Percentiles rank a stretch among this genome's conserved stretches.
phyloP scores from a whole-genome alignment of 1,140 invertebrate species.

The Andricus grossulariae region DNA sequence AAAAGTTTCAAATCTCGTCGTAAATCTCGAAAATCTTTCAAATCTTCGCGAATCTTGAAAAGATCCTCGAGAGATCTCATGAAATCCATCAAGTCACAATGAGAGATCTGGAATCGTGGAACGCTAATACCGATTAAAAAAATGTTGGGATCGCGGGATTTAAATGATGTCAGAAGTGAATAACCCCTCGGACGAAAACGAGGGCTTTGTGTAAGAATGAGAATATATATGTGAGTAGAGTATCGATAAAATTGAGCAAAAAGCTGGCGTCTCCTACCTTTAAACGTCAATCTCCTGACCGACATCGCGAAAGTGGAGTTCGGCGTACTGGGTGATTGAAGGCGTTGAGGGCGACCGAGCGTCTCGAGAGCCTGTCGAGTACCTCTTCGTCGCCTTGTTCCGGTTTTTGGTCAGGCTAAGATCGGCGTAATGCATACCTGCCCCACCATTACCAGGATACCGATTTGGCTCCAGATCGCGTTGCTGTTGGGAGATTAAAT shows the following conservation, averaged over 20 bases:
- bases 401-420: conserved; percentile 48
- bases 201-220: no score
- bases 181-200: no score
- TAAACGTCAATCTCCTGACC: conserved; percentile 87
- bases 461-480: conserved; percentile 56
- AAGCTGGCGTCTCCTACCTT: conserved; percentile 64
- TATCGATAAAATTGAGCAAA: not conserved
- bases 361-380: conserved; percentile 49
- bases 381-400: conserved; percentile 51
- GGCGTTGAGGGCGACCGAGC: conserved; percentile 58
- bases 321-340: conserved; percentile 80
- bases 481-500: conserved; percentile 43
- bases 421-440: conserved; percentile 43
- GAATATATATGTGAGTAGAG: not conserved
- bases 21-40: no score
- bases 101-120: no score
- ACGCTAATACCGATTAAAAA: no score
- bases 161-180: no score
- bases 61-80: no score
- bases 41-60: no score
- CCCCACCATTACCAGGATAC: conserved; percentile 37
- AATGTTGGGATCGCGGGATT: no score
- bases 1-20: no score
- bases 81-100: no score
- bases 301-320: conserved; percentile 86